A percentile compares a stretch with the other conserved stretches of the same genome.
These are phyloP conservation scores for Tinea semifulvella DNA, from an alignment of 2,888 invertebrate genomes.

Conservation along the genomic window DNA sequence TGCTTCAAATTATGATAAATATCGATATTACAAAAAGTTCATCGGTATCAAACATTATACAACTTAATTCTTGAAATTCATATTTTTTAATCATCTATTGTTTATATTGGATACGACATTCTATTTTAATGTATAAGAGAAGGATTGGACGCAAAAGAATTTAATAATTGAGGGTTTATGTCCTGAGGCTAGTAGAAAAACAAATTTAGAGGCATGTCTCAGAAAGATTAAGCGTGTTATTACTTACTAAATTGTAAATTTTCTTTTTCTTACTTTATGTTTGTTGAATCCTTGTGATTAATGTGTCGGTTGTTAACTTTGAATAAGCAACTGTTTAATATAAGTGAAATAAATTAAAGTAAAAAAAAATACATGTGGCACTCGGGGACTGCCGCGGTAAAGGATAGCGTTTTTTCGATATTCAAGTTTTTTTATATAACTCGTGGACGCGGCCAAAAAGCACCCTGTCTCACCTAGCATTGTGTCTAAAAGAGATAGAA, in stretches of 20 bases:
- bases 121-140: slow-evolving; percentile 32
- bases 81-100: slow-evolving; percentile 48
- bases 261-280: background rate
- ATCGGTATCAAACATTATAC: slow-evolving; percentile 22
- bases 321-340: too few species aligned
- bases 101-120: slow-evolving; percentile 32
- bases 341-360: too few species aligned
- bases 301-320: too few species aligned
- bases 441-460: too few species aligned
- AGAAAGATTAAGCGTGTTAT: slow-evolving; percentile 20
- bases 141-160: slow-evolving; percentile 32
- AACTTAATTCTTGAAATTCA: slow-evolving; percentile 49
- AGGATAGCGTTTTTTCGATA: too few species aligned
- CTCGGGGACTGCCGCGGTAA: too few species aligned
- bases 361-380: too few species aligned
- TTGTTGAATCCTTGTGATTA: background rate
- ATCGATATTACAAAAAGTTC: slow-evolving; percentile 24
- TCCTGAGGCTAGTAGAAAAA: slow-evolving; percentile 42
- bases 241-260: slow-evolving; percentile 10
- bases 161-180: slow-evolving; percentile 51
- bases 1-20: slow-evolving; percentile 27
- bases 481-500: too few species aligned
- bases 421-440: too few species aligned
- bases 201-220: slow-evolving; percentile 35
- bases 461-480: too few species aligned